A percentile compares a stretch with the other conserved stretches of the same genome.
Evolutionary conservation across 1,140 invertebrate species (phyloP).

Genomic region (Papilio aristodemus): DNA sequence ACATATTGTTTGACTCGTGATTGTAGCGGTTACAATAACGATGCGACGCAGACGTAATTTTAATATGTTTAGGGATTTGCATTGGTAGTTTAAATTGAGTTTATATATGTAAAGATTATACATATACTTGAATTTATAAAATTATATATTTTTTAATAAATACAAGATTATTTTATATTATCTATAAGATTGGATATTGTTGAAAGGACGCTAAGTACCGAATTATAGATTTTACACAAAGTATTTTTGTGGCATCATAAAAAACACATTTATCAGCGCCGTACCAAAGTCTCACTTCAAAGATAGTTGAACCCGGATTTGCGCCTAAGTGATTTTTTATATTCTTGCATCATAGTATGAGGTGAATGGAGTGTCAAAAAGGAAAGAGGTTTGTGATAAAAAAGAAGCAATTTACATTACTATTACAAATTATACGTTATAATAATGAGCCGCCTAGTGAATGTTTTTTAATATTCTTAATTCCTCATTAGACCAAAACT

Average conservation of each 20-base stretch:
- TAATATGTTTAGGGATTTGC: conserved; percentile 7
- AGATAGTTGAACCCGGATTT: conserved; percentile 23
- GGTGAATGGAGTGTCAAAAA: neutral
- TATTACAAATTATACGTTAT: too few relatives aligned
- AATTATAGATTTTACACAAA: conserved; percentile 3
- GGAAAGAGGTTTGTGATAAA: neutral
- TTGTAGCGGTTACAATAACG: conserved; percentile 1
- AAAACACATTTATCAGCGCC: conserved; percentile 9
- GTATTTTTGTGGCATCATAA: conserved; percentile 12
- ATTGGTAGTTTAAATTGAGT: neutral
- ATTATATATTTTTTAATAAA: too few relatives aligned
- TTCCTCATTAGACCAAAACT: too few relatives aligned
- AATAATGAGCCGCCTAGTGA: too few relatives aligned
- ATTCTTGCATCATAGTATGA: neutral
- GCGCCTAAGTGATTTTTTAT: conserved; percentile 21
- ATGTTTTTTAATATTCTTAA: too few relatives aligned
- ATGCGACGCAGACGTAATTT: neutral
- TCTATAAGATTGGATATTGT: too few relatives aligned
- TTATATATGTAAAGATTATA: neutral
- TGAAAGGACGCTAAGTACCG: neutral
- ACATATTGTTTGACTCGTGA: conserved; percentile 10
- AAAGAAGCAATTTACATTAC: neutral
- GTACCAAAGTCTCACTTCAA: conserved; percentile 2
- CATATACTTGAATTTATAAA: too few relatives aligned
- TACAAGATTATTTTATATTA: too few relatives aligned